phyloP scores from a whole-genome alignment of 2,113 vertebrate genomes.

The Telmatochromis bifrenatus region DNA sequence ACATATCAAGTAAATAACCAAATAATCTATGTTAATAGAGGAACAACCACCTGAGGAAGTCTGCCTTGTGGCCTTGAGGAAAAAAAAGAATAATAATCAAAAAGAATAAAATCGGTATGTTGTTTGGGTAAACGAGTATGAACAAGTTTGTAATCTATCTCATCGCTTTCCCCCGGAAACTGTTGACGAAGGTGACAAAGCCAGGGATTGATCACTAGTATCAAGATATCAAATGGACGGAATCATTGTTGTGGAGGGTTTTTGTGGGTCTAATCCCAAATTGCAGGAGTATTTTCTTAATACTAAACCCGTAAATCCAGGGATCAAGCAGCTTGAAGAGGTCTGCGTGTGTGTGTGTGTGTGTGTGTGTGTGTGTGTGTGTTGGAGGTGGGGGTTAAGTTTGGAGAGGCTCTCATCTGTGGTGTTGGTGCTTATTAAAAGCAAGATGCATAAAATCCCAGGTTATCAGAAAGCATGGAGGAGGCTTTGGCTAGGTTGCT shows the following conservation, averaged over 20 bases:
- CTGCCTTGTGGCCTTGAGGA: accelerated
- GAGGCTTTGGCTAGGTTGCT: neutral
- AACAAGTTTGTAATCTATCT: neutral
- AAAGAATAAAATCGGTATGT: neutral
- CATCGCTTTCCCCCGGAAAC: neutral
- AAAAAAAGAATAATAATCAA: neutral
- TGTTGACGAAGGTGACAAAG: constrained; percentile 18
- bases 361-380: neutral
- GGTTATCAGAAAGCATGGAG: constrained; percentile 38
- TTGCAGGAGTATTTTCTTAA: constrained; percentile 79
- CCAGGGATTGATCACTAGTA: constrained; percentile 61
- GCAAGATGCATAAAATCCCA: constrained; percentile 65
- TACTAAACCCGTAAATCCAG: constrained; percentile 76
- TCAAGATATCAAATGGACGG: constrained; percentile 75
- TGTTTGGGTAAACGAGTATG: neutral
- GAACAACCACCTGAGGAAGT: neutral
- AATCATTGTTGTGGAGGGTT: constrained; percentile 60
- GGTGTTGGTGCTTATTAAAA: constrained; percentile 64
- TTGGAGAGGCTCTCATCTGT: constrained; percentile 43
- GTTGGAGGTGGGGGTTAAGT: neutral
- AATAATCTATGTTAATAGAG: neutral
- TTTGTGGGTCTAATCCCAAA: constrained; percentile 82
- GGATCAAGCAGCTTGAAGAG: constrained; percentile 67
- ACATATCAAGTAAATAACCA: neutral
- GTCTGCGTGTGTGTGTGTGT: constrained; percentile 53